Conservation (phyloP, 2,797 vertebrate genomes). For the Garrulus glandarius region DNA sequence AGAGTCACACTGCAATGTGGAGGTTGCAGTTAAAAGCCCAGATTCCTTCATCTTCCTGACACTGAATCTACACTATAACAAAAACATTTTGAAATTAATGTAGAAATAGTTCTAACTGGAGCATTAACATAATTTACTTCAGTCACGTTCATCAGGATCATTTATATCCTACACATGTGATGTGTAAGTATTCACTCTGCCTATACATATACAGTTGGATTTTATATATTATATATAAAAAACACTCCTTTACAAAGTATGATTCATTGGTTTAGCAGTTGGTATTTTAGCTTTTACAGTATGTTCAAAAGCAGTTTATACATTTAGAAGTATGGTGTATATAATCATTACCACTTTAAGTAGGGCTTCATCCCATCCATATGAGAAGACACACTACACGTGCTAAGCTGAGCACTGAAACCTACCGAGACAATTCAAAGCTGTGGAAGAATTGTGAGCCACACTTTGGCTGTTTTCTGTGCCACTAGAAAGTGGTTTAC, state of each 20-base stretch:
- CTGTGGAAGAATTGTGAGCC: background rate
- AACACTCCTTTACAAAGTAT: slow-evolving; percentile 22
- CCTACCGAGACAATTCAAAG: background rate
- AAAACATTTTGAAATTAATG: slow-evolving; percentile 66
- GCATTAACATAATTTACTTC: slow-evolving; percentile 53
- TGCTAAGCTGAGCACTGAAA: background rate
- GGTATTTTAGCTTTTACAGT: slow-evolving; percentile 57
- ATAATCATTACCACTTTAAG: slow-evolving; percentile 54
- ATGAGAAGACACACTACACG: background rate
- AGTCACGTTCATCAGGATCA: slow-evolving; percentile 21
- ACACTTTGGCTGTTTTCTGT: background rate
- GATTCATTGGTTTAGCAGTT: slow-evolving; percentile 55
- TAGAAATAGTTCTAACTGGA: slow-evolving; percentile 51
- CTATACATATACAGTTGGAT: slow-evolving; percentile 48
- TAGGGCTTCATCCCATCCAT: background rate
- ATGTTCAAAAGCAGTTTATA: slow-evolving; percentile 57
- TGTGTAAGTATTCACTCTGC: slow-evolving; percentile 44
- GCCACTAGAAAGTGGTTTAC: background rate
- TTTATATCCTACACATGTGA: slow-evolving; percentile 42
- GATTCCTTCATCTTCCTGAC: slow-evolving; percentile 59
- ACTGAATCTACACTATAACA: slow-evolving; percentile 19
- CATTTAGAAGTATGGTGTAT: slow-evolving; percentile 53
- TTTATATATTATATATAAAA: slow-evolving; percentile 40
- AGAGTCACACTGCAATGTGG: slow-evolving; percentile 6
- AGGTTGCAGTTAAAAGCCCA: slow-evolving; percentile 30